Percentiles rank a stretch among this genome's conserved stretches.
These are phyloP conservation scores for Sebastes wilsoni DNA, from an alignment of 2,797 vertebrate species.

Conservation along the genomic window DNA sequence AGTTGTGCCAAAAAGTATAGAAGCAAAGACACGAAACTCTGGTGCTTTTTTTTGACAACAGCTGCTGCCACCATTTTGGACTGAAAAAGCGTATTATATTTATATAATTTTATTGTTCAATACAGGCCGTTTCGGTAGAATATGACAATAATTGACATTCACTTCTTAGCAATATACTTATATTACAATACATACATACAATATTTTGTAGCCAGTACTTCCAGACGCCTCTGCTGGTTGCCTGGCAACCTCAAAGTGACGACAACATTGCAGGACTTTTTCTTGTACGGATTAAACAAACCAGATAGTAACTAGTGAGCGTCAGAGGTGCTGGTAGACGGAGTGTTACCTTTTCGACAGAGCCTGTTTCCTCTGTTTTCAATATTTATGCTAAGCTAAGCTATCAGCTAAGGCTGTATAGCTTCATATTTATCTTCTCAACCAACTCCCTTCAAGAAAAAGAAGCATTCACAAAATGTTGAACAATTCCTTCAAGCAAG, in stretches of 20 bases:
- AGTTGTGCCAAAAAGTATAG: too few species aligned
- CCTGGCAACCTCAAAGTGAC: neutral
- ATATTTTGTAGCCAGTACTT: neutral
- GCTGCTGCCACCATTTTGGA: too few species aligned
- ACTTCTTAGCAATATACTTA: too few species aligned
- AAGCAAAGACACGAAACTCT: too few species aligned
- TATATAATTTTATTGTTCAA: too few species aligned
- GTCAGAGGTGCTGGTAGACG: neutral
- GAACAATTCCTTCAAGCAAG: neutral
- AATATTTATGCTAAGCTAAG: too few species aligned
- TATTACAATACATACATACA: too few species aligned
- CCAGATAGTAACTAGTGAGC: neutral
- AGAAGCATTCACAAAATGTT: neutral
- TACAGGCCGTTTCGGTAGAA: too few species aligned
- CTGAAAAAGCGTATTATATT: too few species aligned
- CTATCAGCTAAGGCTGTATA: neutral
- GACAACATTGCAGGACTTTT: neutral
- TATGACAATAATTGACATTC: too few species aligned
- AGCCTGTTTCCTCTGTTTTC: neutral
- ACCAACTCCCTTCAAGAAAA: neutral
- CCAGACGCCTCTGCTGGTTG: neutral
- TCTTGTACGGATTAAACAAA: neutral
- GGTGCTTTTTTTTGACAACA: too few species aligned
- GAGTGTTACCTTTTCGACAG: neutral
- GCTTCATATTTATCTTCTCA: neutral